A percentile compares a stretch with the other conserved stretches of the same genome.
These are phyloP conservation scores for Parambassis ranga DNA, from an alignment of 2,797 vertebrate species.

Conservation along the genomic window DNA sequence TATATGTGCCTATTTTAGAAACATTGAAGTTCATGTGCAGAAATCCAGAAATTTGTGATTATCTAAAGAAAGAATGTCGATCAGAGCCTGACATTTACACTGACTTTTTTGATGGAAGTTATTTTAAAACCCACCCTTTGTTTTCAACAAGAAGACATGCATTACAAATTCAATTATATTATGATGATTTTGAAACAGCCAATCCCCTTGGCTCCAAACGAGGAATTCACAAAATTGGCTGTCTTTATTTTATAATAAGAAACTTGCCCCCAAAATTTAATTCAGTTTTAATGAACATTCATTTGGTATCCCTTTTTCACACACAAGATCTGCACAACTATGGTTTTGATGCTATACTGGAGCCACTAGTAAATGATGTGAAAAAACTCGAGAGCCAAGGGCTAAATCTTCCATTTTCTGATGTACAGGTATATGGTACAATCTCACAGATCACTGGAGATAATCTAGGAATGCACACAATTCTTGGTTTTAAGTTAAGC, in stretches of 20 bases:
- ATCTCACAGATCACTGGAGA: constrained; percentile 10
- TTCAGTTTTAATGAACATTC: constrained; percentile 11
- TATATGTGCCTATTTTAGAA: constrained; percentile 27
- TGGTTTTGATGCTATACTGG: constrained; percentile 9
- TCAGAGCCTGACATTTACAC: background rate
- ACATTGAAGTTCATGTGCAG: background rate
- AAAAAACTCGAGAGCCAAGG: constrained; percentile 1
- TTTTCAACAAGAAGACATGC: background rate
- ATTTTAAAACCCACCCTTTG: constrained; percentile 1
- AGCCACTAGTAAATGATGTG: constrained; percentile 28
- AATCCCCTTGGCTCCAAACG: constrained; percentile 33
- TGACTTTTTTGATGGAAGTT: constrained; percentile 11
- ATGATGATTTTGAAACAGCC: constrained; percentile 28
- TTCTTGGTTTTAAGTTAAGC: too few relatives aligned
- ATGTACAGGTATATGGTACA: constrained; percentile 9
- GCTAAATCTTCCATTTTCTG: background rate
- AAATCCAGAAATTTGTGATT: constrained; percentile 14
- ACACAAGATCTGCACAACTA: constrained; percentile 10
- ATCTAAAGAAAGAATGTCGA: background rate
- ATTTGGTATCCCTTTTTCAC: constrained; percentile 23
- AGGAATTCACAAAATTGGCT: constrained; percentile 16
- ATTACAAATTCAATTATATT: constrained; percentile 15
- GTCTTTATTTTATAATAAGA: constrained; percentile 4
- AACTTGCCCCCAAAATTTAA: constrained; percentile 17
- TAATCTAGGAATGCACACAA: too few relatives aligned